Base-by-base conservation (phyloP, 37 sponge, comb jelly and placozoan genomes). In the Eunapius fragilis region DNA sequence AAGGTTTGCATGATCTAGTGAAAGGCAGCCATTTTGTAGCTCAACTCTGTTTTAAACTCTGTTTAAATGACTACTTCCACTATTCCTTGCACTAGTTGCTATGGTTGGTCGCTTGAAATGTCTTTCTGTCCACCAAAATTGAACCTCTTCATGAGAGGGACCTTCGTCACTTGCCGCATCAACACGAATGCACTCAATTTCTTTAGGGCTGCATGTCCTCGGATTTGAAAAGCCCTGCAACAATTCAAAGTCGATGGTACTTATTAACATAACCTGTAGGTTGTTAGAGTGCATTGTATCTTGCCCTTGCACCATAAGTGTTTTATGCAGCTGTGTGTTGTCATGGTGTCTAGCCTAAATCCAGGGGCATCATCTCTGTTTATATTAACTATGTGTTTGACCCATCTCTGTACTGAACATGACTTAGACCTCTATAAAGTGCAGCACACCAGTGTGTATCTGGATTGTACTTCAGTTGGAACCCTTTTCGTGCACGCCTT, bases 361-460 rank as follows among this genome's bases (percentile, higher is more conserved):
- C 81, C 81, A 30, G 70, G 13, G 2, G 81, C 81, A 68, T 80
- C 81, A 37, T 37, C 79, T 9, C 79, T 35, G n/a, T 78, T 78
- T 2, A 87, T 47, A 25, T 49, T 37, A 2, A 38, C 0, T 19
- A 72, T 37, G n/a, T n/a, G 37, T 33, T 67, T 49, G n/a, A n/a
- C n/a, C n/a, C n/a, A n/a, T n/a, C 77, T 19, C 2, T 75, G n/a
- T 34, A 75, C 10, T 84, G 77, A 26, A 84, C 30, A 11, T n/a
- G 33, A 31, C 69, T 77, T 25, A 85, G 70, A 25, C 41, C 70
- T 36, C 30, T 67, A 36, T 85, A 85, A 19, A 86, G 34, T 25
- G 87, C 87, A 13, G 74, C 80, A 49, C 45, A 31, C 87, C 87
- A 86, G 30, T 86, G 87, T 17, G 3, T 45, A 67, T 86, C 87